Percentiles rank a stretch among this genome's conserved stretches.
These are phyloP conservation scores for Euphydryas editha DNA, from an alignment of 2,888 invertebrate species.

Conservation along the genomic window DNA sequence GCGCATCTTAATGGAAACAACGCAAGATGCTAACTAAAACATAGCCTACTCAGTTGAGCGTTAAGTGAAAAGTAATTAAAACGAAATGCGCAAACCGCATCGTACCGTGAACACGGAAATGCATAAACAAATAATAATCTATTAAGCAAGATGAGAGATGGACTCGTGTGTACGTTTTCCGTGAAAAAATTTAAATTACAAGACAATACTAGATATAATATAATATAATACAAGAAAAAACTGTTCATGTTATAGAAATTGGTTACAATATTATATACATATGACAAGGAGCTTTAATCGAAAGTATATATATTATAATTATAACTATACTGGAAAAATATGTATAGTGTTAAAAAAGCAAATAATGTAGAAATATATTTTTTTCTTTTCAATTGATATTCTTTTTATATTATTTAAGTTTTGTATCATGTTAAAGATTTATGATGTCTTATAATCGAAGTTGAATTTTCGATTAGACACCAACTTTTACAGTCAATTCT, in stretches of 20 bases:
- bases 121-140: slow-evolving; percentile 57
- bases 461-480: too few relatives aligned
- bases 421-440: too few relatives aligned
- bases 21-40: slow-evolving; percentile 28
- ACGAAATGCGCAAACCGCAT: slow-evolving; percentile 52
- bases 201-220: background rate
- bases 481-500: too few relatives aligned
- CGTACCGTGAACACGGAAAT: slow-evolving; percentile 46
- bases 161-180: background rate
- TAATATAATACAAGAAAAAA: too few relatives aligned
- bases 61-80: slow-evolving; percentile 52
- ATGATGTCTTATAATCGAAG: too few relatives aligned
- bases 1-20: slow-evolving; percentile 34
- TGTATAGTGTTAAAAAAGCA: too few relatives aligned
- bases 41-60: slow-evolving; percentile 36
- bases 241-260: too few relatives aligned
- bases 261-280: too few relatives aligned
- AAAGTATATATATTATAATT: too few relatives aligned
- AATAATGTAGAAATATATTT: too few relatives aligned
- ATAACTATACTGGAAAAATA: too few relatives aligned
- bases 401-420: background rate
- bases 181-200: background rate
- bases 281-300: too few relatives aligned
- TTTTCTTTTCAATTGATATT: background rate
- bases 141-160: slow-evolving; percentile 49